Conservation (phyloP, 2,113 vertebrate genomes). For the Oncorhynchus mykiss region DNA sequence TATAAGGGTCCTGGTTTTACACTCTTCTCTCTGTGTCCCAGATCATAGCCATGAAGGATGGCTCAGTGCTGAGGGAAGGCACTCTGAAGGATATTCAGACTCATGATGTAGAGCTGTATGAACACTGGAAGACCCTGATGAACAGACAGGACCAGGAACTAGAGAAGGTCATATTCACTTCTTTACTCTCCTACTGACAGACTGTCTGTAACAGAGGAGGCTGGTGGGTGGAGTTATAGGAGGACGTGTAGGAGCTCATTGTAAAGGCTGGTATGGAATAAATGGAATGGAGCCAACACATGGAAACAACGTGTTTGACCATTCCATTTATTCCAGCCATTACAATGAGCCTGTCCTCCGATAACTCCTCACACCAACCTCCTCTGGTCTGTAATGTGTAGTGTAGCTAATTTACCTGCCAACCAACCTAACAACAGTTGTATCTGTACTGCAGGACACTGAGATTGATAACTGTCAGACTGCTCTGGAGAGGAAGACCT, state of each 20-base stretch:
- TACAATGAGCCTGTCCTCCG: too few relatives aligned
- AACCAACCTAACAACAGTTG: neutral
- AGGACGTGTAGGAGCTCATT: too few relatives aligned
- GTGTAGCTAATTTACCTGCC: neutral
- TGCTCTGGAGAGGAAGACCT: constrained; percentile 90
- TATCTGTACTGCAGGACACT: constrained; percentile 77
- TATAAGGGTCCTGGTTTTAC: neutral
- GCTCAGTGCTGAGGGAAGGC: constrained; percentile 90
- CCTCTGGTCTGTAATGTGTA: neutral
- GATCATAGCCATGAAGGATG: constrained; percentile 99
- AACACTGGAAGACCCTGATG: constrained; percentile 98
- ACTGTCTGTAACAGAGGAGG: too few relatives aligned
- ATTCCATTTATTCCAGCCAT: too few relatives aligned
- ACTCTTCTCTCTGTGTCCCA: constrained; percentile 41
- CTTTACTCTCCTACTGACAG: neutral
- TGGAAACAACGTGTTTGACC: too few relatives aligned
- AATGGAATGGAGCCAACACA: too few relatives aligned
- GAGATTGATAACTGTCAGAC: constrained; percentile 87
- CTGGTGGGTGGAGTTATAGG: too few relatives aligned
- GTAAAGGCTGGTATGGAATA: too few relatives aligned
- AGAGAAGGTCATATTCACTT: constrained; percentile 80
- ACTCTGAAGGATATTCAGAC: constrained; percentile 96
- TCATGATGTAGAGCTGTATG: constrained; percentile 91
- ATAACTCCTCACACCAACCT: too few relatives aligned
- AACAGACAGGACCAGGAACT: constrained; percentile 93